Evolutionary conservation across 2,113 vertebrate genomes (phyloP).

Genomic region (Serinus canaria): DNA sequence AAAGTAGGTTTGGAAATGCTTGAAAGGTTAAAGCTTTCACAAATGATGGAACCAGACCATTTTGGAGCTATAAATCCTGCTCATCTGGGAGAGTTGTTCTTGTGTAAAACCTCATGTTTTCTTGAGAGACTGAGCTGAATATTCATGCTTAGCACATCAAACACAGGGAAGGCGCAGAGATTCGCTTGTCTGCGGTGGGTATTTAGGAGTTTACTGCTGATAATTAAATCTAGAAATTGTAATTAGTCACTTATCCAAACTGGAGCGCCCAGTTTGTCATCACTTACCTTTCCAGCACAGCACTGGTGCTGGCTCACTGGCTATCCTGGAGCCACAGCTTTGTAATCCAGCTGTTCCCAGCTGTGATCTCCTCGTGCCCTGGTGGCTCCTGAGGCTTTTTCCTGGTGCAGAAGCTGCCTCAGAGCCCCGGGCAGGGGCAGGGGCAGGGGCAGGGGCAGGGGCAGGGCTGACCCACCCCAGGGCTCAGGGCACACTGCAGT

Average conservation of each 20-base stretch:
- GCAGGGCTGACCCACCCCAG: not conserved
- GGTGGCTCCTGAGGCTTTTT: not conserved
- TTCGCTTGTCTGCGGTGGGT: conserved; percentile 1
- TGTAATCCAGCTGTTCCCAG: not conserved
- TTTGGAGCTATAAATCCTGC: conserved; percentile 58
- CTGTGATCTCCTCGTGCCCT: not conserved
- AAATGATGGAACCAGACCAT: conserved; percentile 56
- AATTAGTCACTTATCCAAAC: not conserved
- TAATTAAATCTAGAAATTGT: conserved; percentile 10
- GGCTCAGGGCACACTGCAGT: rapidly evolving
- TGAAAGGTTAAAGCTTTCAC: conserved; percentile 66
- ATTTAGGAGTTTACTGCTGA: conserved; percentile 17
- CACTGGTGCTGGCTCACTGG: not conserved
- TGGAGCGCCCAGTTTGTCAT: not conserved
- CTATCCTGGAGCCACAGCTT: not conserved
- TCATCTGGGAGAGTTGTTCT: conserved; percentile 59
- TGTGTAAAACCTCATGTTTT: conserved; percentile 64
- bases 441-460: not conserved
- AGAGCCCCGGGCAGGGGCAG: not conserved
- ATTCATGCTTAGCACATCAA: conserved; percentile 55
- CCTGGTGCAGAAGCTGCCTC: not conserved
- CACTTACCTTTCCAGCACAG: not conserved
- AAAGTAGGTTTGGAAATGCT: conserved; percentile 58
- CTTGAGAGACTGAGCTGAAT: conserved; percentile 55
- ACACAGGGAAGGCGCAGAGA: conserved; percentile 9